Base-by-base conservation (phyloP, 1,140 invertebrate species). In the Sycophila sp. region DNA sequence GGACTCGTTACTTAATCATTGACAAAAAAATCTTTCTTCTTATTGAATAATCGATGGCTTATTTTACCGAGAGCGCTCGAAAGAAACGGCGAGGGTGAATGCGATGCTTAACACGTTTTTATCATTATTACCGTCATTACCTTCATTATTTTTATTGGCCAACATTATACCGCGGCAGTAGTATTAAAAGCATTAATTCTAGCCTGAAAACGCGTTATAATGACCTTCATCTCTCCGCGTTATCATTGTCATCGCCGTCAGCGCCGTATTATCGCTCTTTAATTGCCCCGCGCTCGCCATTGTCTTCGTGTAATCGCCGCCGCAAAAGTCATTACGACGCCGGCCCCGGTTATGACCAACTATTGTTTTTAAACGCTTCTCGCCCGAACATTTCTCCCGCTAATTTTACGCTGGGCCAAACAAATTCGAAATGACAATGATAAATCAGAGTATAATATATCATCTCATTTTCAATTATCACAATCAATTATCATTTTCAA, bases 241-340 rank as follows among this genome's bases (percentile, higher is more conserved):
- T 55, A 40, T 40, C 55, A 58, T 58, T 38, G 55, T 58, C 55
- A 58, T 40, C 22, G 55, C 34, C 55, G 26, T 58, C 55, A 34
- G 19, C 6, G n/a, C 32, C 22, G n/a, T n/a, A 40, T 58, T 40
- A 58, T 24, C 55, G 55, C 19, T 15, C 11, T 19, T 5, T 49
- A 49, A 45, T 49, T 49, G 22, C 19, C 5, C 45, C 15, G 10
- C 2, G 30, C 30, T 19, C 30, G 53, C n/a, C 17, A 36, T 56
- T 56, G 53, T 55, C 30, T 55, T n/a, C 30, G 15, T 22, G 6
- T 47, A 47, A 47, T 47, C 42, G 42, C 24, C 42, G 10, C 11
- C 42, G 19, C 42, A n/a, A n/a, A n/a, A n/a, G n/a, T 47, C 4
- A 47, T 47, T 47, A 22, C 42, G 42, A 40, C 38, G 11, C n/a